Evolutionary conservation across 2,113 vertebrate genomes (phyloP), one percentile per base, ranked within the genome.

Genomic region (Daboia siamensis): DNA sequence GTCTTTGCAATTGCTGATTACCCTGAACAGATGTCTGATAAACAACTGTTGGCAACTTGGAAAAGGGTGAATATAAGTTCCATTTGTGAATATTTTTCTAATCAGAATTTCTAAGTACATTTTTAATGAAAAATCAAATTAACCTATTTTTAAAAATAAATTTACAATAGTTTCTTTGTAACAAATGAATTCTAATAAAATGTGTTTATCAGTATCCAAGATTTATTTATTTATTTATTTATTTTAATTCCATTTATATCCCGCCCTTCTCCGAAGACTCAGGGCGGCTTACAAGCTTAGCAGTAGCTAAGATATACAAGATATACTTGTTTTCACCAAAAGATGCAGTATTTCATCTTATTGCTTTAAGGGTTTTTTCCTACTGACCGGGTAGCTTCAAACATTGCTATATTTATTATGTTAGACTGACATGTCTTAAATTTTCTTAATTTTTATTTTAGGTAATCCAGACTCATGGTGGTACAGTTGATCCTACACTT

Each of bases 11-110:
- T 99, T 61, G 99, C 99, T 23, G 99, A 99, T 97, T 99, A 99
- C 90, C 99, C 99, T 1, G 99, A 99, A 56, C 99, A 99, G 96
- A 99, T 99, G 98, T 98, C 98, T 87, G 99, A 99, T 96, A 99
- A 99, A 92, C 99, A 99, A 94, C 98, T 99, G 8, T 95, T 99
- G 89, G 98, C 98, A 0, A 99, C 99, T 5, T 99, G 99, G 99
- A 99, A 99, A 93, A 97, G 98, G 97, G 99, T 99, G 96, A 98
- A 97, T 92, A 92, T 94, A 69, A 86, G 2, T 59, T 94, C 1
- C 91, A 3, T 90, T 96, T 93, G 10, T 89, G 12, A 69, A 46
- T 29, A 5, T 69, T 74, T 92, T 88, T 33, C 46, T 23, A n/a
- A 4, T 91, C 44, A n/a, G 21, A 26, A 26, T 91, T 91, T 44